Conservation (phyloP, 1,140 invertebrate species). For the Calephelis virginiensis region DNA sequence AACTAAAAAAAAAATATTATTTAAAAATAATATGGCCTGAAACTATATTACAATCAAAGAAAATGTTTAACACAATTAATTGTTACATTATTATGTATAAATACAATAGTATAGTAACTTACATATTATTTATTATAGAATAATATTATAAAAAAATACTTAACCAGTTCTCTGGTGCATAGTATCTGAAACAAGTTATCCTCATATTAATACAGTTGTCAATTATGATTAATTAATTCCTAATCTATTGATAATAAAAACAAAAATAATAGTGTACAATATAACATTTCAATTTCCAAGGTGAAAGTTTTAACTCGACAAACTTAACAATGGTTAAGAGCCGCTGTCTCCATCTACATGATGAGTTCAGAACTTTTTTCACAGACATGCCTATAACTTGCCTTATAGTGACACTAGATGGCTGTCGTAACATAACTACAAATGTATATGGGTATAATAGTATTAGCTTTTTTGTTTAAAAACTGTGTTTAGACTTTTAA, state of each 20-base stretch:
- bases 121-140: not conserved
- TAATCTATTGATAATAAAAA: not conserved
- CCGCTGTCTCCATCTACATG: conserved; percentile 46
- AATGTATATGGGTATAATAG: not conserved
- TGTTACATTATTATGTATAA: too few relatives aligned
- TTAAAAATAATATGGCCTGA: too few relatives aligned
- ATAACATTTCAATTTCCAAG: not conserved
- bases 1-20: too few relatives aligned
- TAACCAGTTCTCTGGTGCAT: conserved; percentile 70
- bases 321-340: not conserved
- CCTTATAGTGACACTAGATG: conserved; percentile 41
- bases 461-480: too few relatives aligned
- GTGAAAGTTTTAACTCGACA: too few relatives aligned
- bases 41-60: too few relatives aligned
- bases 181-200: conserved; percentile 73
- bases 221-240: not conserved
- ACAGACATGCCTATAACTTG: conserved; percentile 30
- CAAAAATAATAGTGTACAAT: not conserved
- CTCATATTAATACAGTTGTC: conserved; percentile 39
- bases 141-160: not conserved
- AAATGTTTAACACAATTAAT: too few relatives aligned
- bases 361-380: not conserved
- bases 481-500: too few relatives aligned
- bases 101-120: too few relatives aligned
- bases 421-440: conserved; percentile 26